phyloP scores from a whole-genome alignment of 2,113 vertebrate genomes.

The Ochotona princeps region DNA sequence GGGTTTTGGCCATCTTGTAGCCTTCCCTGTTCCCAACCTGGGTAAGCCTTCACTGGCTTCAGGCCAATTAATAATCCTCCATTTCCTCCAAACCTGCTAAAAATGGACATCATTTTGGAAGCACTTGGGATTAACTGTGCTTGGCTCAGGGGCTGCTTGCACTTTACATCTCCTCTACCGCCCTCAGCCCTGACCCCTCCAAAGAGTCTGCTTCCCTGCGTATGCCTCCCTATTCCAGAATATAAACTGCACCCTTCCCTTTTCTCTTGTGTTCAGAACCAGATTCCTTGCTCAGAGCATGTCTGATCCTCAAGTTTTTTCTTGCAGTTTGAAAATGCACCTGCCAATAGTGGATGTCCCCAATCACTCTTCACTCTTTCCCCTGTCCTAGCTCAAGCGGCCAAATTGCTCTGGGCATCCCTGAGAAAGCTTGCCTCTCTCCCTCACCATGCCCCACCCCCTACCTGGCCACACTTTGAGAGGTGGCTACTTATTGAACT shows the following conservation, averaged over 20 bases:
- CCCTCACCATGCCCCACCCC: neutral
- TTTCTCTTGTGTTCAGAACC: neutral
- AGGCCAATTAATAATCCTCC: slow-evolving; percentile 11
- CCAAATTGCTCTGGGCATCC: neutral
- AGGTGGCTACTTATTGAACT: neutral
- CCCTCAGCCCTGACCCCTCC: neutral
- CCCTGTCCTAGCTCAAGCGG: neutral
- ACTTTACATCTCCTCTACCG: neutral
- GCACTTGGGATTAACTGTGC: neutral
- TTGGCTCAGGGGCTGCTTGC: fast-evolving
- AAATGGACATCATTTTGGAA: neutral
- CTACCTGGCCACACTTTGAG: neutral
- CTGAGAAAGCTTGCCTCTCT: too few species aligned
- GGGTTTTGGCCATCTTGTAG: neutral
- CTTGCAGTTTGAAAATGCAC: neutral
- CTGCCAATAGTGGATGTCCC: neutral
- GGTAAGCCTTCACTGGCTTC: neutral
- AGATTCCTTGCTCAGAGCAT: neutral
- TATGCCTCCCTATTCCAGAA: neutral
- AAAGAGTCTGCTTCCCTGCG: neutral
- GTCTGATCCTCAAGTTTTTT: neutral
- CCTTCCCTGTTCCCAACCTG: neutral
- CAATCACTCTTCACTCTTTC: neutral
- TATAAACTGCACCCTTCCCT: neutral
- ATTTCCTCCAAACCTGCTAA: slow-evolving; percentile 17